phyloP scores from a whole-genome alignment of 2,888 invertebrate species.

The Thecophora atra region DNA sequence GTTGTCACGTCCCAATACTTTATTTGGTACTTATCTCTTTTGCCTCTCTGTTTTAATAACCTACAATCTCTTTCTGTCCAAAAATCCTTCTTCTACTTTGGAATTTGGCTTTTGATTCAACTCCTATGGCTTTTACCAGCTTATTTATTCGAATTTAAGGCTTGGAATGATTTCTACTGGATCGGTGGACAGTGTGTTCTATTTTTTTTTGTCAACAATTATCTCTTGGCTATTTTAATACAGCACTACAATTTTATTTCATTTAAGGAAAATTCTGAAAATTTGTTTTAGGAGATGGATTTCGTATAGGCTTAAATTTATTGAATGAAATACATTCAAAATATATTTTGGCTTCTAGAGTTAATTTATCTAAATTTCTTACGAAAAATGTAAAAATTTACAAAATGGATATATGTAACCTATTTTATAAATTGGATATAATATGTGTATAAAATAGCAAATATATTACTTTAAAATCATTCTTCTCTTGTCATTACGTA shows the following conservation, averaged over 20 bases:
- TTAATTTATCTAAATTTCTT: too few relatives aligned
- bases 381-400: too few relatives aligned
- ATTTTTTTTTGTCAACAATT: constrained; percentile 86
- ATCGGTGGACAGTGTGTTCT: constrained; percentile 86
- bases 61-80: constrained; percentile 70
- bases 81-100: constrained; percentile 67
- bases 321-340: too few relatives aligned
- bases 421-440: too few relatives aligned
- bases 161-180: constrained; percentile 81
- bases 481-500: too few relatives aligned
- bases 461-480: too few relatives aligned
- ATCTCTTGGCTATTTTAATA: constrained; percentile 70
- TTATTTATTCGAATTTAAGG: constrained; percentile 90
- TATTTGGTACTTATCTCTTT: constrained; percentile 91
- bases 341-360: too few relatives aligned
- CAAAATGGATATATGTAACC: too few relatives aligned
- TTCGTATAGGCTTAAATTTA: too few relatives aligned
- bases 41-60: constrained; percentile 83
- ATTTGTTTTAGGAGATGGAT: constrained; percentile 31
- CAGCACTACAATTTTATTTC: constrained; percentile 56
- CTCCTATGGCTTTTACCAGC: constrained; percentile 89
- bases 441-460: too few relatives aligned
- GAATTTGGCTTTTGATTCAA: constrained; percentile 78
- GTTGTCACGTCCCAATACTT: constrained; percentile 98
- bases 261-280: constrained; percentile 54